Conservation (phyloP, 2,113 vertebrate species). For the Malurus alboscapulatus region DNA sequence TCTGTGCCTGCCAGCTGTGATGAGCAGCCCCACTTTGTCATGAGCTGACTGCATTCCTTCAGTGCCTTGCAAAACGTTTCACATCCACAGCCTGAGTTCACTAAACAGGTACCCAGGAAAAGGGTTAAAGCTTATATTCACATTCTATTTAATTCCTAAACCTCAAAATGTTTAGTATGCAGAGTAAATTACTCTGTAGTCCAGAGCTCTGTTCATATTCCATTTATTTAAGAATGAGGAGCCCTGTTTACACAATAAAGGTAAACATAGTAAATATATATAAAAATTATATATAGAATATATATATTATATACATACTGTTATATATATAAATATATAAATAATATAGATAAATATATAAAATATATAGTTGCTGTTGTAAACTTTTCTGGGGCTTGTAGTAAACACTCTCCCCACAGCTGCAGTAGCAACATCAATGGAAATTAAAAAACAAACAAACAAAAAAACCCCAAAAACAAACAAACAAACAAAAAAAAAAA, state of each 20-base stretch:
- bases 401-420: not conserved
- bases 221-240: not conserved
- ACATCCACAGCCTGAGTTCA: not conserved
- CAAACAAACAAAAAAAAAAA: not conserved
- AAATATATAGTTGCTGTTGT: not conserved
- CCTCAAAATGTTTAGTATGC: not conserved
- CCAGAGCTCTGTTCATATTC: not conserved
- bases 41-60: not conserved
- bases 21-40: not conserved
- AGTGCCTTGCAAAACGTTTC: not conserved
- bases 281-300: too few species aligned
- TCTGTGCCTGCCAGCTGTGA: not conserved
- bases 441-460: not conserved
- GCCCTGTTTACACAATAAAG: not conserved
- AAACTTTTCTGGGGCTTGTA: not conserved
- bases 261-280: too few species aligned
- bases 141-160: not conserved
- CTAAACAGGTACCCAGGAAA: not conserved
- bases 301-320: too few species aligned
- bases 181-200: not conserved
- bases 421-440: not conserved
- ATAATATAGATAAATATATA: too few species aligned
- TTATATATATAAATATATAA: too few species aligned
- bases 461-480: not conserved
- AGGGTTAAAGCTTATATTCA: not conserved